Conservation (phyloP, 2,797 vertebrate species). For the Malacoraja senta region DNA sequence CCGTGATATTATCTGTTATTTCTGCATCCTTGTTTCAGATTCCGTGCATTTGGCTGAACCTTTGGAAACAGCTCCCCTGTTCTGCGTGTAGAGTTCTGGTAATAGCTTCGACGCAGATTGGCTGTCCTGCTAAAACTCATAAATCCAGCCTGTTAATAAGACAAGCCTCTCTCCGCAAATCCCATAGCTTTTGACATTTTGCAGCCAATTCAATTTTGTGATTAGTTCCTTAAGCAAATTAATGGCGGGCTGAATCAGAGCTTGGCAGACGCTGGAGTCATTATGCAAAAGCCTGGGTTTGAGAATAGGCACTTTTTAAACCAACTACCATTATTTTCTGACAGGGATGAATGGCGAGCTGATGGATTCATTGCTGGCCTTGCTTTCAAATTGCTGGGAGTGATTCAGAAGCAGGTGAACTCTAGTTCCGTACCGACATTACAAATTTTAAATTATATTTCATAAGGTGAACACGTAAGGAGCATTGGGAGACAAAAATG, state of each 20-base stretch:
- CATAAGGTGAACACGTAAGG: neutral
- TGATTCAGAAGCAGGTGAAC: neutral
- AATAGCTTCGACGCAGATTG: constrained; percentile 1
- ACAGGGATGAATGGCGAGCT: neutral
- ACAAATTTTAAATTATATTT: neutral
- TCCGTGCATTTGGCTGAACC: neutral
- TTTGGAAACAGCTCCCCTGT: neutral
- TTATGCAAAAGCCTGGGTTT: constrained; percentile 30
- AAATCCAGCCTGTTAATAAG: constrained; percentile 10
- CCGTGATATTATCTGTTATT: neutral
- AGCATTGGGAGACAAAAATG: no score
- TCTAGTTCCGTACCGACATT: neutral
- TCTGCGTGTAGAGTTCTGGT: neutral
- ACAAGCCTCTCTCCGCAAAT: neutral
- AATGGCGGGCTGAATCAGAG: constrained; percentile 17
- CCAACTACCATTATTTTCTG: neutral
- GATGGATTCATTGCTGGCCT: constrained; percentile 4
- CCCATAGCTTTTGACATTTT: constrained; percentile 33
- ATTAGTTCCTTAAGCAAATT: constrained; percentile 31
- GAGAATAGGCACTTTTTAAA: neutral
- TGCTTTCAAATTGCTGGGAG: neutral
- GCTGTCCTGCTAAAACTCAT: neutral
- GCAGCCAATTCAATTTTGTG: constrained; percentile 29
- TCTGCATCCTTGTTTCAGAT: neutral
- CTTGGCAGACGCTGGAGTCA: constrained; percentile 21